phyloP scores from a whole-genome alignment of 1,140 invertebrate genomes.

The Cylas formicarius region DNA sequence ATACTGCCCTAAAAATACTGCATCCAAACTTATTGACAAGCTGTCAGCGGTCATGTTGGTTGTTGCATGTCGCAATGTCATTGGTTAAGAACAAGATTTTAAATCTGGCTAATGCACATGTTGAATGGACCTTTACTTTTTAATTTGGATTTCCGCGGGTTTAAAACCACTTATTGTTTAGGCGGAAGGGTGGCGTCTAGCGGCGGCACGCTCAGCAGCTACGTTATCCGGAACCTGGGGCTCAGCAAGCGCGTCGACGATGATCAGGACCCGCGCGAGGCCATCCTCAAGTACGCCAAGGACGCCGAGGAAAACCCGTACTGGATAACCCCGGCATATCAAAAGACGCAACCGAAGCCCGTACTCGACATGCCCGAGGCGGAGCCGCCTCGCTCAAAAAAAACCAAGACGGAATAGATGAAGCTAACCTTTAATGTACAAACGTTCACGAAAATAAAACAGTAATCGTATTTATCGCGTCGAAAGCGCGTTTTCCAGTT shows the following conservation, averaged over 20 bases:
- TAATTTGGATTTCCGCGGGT: slow-evolving; percentile 91
- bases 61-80: too few relatives aligned
- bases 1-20: too few relatives aligned
- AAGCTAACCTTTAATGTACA: too few relatives aligned
- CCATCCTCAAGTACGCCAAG: slow-evolving; percentile 94
- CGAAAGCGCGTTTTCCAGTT: slow-evolving; percentile 24
- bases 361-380: slow-evolving; percentile 51
- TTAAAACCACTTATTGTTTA: slow-evolving; percentile 80
- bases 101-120: too few relatives aligned
- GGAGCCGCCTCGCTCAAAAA: slow-evolving; percentile 49
- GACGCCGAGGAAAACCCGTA: slow-evolving; percentile 96
- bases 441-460: too few relatives aligned
- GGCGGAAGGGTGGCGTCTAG: slow-evolving; percentile 91
- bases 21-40: too few relatives aligned
- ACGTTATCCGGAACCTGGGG: slow-evolving; percentile 92
- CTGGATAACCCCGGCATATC: slow-evolving; percentile 90
- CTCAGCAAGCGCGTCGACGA: slow-evolving; percentile 89
- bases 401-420: slow-evolving; percentile 43
- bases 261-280: slow-evolving; percentile 93
- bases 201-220: slow-evolving; percentile 94
- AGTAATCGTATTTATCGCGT: too few relatives aligned
- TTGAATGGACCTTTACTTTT: too few relatives aligned
- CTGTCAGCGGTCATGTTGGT: too few relatives aligned
- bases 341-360: slow-evolving; percentile 72
- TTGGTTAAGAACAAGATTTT: too few relatives aligned